Conservation (phyloP, 2,888 invertebrate genomes). For the Latrodectus hesperus region DNA sequence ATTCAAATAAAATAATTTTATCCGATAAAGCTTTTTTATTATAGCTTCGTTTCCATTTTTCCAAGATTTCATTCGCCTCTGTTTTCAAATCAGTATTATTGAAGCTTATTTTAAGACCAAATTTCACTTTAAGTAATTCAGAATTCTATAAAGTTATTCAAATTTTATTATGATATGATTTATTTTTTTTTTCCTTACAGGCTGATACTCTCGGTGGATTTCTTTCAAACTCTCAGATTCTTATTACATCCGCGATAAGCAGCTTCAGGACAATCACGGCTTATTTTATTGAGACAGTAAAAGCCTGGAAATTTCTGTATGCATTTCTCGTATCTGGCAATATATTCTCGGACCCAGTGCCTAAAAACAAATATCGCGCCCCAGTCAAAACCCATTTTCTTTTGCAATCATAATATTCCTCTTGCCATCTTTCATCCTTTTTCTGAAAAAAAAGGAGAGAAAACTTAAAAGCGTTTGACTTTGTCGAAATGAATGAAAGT, state of each 20-base stretch:
- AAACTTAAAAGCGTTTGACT: slow-evolving; percentile 31
- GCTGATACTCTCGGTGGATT: no score
- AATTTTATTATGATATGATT: no score
- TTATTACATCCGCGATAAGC: no score
- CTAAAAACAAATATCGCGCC: slow-evolving; percentile 44
- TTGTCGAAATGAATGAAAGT: slow-evolving; percentile 45
- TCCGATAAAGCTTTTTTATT: no score
- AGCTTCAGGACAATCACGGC: no score
- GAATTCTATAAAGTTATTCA: no score
- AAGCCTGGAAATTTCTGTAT: neutral
- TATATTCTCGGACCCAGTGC: slow-evolving; percentile 33
- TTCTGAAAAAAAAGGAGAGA: neutral
- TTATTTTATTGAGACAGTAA: no score
- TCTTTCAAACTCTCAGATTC: no score
- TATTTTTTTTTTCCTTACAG: no score
- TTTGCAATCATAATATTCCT: slow-evolving; percentile 41
- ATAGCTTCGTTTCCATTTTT: neutral
- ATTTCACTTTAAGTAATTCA: no score
- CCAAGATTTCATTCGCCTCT: neutral
- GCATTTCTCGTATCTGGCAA: slow-evolving; percentile 3
- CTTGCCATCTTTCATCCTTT: slow-evolving; percentile 27
- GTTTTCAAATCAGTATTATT: neutral
- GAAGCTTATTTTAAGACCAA: neutral
- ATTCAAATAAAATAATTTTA: no score
- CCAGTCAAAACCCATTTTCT: slow-evolving; percentile 28